A percentile compares a stretch with the other conserved stretches of the same genome.
Conservation (phyloP, 2,113 vertebrate genomes). For the Pithys albifrons region DNA sequence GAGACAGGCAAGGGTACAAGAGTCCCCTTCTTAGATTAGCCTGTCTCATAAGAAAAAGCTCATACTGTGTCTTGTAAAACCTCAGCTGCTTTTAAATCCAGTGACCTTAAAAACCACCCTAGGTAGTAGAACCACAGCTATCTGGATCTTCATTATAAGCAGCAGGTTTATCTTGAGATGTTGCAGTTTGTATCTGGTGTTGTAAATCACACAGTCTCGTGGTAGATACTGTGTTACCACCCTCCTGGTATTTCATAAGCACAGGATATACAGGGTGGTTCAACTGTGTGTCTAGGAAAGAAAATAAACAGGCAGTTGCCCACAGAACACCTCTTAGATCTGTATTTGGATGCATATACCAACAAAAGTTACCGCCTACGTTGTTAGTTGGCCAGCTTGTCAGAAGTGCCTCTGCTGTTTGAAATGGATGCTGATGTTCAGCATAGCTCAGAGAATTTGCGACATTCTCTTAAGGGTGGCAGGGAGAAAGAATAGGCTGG, state of each 20-base stretch:
- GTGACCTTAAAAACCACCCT: background rate
- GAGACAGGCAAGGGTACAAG: background rate
- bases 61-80: background rate
- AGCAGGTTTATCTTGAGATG: conserved; percentile 40
- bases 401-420: conserved; percentile 13
- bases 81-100: background rate
- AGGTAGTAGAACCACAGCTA: background rate
- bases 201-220: conserved; percentile 42
- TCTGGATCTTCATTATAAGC: background rate
- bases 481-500: background rate
- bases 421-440: conserved; percentile 34
- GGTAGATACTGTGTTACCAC: conserved; percentile 64
- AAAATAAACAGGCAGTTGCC: conserved; percentile 74
- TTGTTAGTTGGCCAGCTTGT: conserved; percentile 39
- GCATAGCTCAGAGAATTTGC: background rate
- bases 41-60: background rate
- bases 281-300: conserved; percentile 72
- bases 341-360: background rate
- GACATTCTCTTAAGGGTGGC: background rate
- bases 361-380: conserved; percentile 15
- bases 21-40: background rate
- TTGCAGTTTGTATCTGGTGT: conserved; percentile 31
- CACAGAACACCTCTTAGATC: conserved; percentile 68
- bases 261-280: conserved; percentile 73
- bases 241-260: conserved; percentile 77